Evolutionary conservation across 2,888 invertebrate genomes (phyloP), one percentile per base, ranked within the genome.

Genomic region (Platerodrilus igneus): DNA sequence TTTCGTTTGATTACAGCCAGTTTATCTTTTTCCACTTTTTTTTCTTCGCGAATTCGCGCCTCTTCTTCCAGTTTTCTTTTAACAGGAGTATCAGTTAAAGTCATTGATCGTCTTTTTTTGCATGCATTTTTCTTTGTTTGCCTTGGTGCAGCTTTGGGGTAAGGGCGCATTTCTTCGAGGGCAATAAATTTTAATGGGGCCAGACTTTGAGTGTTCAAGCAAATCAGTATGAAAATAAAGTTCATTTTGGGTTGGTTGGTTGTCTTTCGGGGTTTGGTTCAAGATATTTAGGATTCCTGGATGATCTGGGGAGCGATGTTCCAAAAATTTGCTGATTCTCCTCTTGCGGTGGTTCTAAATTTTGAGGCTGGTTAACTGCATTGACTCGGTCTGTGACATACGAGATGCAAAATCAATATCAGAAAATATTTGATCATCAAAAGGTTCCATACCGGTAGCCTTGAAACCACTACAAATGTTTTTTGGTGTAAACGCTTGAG

Each of bases 391-490:
- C 6, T 23, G 4, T 9, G 10, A 8, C 7, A 9, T 9, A 23
- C n/a, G 10, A 23, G 23, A n/a, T 23, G 23, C 23, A 23, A 23
- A 23, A 23, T 23, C 37, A 30, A 14, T 4, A 13, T 23, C 23
- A 23, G 23, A 23, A 23, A 23, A 23, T 23, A 23, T 23, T 10
- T 23, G 23, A 23, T 23, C 23, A 23, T 23, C 23, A 23, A 23
- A 23, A 23, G 23, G 5, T 23, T n/a, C n/a, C n/a, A n/a, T n/a
- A n/a, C n/a, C n/a, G n/a, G n/a, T n/a, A n/a, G n/a, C n/a, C n/a
- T n/a, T 23, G 10, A 23, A 23, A 23, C 3, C 23, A 23, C 23
- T 23, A 23, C 23, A 23, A 23, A 23, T 23, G 23, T 23, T 23
- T 23, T 23, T 23, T 23, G 7, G 23, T n/a, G 23, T 23, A 10